phyloP scores from a whole-genome alignment of 2,797 vertebrate genomes.

The Pseudomugil tenellus region DNA sequence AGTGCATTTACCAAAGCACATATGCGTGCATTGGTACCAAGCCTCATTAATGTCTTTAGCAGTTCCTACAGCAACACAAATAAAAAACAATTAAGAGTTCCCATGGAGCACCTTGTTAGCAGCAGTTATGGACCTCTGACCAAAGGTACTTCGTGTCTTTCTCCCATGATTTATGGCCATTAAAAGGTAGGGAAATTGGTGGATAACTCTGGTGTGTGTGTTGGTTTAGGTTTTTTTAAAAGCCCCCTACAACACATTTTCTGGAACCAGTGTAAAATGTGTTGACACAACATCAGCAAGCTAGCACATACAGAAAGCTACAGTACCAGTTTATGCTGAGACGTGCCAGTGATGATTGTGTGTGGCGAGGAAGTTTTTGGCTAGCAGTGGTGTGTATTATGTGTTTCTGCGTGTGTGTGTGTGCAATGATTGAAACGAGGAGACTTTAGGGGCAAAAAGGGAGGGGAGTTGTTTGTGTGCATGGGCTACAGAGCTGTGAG shows the following conservation, averaged over 20 bases:
- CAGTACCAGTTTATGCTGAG: constrained; percentile 51
- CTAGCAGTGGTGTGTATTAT: constrained; percentile 39
- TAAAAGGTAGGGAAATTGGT: constrained; percentile 45
- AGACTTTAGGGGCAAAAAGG: constrained; percentile 28
- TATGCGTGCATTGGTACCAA: constrained; percentile 27
- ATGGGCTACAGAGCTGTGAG: constrained; percentile 49
- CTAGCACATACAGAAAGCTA: constrained; percentile 25
- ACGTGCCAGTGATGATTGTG: constrained; percentile 41
- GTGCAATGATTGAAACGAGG: constrained; percentile 22
- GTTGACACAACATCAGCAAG: constrained; percentile 52
- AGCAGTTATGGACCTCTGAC: constrained; percentile 62
- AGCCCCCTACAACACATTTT: constrained; percentile 23
- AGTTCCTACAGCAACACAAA: constrained; percentile 66
- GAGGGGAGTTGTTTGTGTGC: constrained; percentile 33
- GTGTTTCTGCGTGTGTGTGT: constrained; percentile 29
- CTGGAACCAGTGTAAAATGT: constrained; percentile 31
- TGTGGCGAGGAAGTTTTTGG: constrained; percentile 46
- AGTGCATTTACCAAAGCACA: constrained; percentile 6
- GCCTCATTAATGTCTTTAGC: constrained; percentile 64
- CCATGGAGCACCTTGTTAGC: constrained; percentile 59
- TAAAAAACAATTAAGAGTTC: constrained; percentile 60
- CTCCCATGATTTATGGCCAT: constrained; percentile 51
- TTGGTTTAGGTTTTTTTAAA: constrained; percentile 20
- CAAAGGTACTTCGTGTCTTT: constrained; percentile 51
- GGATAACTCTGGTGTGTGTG: constrained; percentile 10